Evolutionary conservation across 2,888 invertebrate species (phyloP).

Genomic region (Seladonia tumulorum): DNA sequence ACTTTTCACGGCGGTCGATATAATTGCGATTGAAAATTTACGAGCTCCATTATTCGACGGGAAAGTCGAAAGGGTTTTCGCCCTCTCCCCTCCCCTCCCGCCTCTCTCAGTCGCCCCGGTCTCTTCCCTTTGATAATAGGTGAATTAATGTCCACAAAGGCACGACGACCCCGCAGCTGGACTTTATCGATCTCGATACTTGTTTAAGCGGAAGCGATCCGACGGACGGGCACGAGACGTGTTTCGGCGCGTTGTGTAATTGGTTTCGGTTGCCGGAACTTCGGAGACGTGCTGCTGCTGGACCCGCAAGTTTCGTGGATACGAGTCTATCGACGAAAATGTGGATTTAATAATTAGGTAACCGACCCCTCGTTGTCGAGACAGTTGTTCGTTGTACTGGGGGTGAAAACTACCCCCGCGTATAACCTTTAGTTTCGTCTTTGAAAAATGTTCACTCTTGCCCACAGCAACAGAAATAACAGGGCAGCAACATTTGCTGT

Average conservation of each 20-base stretch:
- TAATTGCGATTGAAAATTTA: conserved; percentile 61
- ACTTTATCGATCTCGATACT: conserved; percentile 38
- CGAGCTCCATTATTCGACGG: conserved; percentile 34
- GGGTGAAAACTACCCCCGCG: no score
- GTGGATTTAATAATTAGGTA: background rate
- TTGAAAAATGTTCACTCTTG: no score
- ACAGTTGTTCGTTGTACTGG: background rate
- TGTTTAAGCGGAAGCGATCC: conserved; percentile 18
- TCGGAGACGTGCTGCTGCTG: background rate
- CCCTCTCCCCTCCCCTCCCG: background rate
- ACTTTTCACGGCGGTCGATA: conserved; percentile 4
- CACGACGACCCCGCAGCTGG: conserved; percentile 32
- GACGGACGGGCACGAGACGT: conserved; percentile 4
- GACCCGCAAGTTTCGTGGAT: background rate
- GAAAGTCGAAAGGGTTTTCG: conserved; percentile 47
- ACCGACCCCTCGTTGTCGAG: background rate
- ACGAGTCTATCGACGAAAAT: background rate
- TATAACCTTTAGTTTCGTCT: no score
- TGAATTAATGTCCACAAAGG: conserved; percentile 47
- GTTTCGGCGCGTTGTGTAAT: background rate
- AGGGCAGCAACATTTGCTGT: no score
- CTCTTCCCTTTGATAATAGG: conserved; percentile 33
- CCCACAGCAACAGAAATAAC: no score
- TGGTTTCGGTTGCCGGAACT: background rate
- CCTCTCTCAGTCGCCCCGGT: background rate